These are phyloP conservation scores for Ochotona princeps DNA, from an alignment of 2,113 vertebrate genomes.

Conservation along the genomic window DNA sequence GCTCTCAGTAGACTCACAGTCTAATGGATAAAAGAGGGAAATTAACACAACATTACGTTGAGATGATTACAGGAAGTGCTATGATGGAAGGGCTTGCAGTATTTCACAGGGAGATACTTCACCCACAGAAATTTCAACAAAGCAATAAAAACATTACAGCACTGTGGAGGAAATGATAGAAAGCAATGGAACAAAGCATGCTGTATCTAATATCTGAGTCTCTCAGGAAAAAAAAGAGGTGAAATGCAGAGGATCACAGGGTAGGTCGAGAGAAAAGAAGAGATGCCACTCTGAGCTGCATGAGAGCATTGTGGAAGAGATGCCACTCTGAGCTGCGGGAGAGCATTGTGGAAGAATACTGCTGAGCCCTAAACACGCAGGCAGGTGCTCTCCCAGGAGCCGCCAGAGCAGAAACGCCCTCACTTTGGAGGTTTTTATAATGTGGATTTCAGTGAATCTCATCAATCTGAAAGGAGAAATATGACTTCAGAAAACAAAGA, in stretches of 20 bases:
- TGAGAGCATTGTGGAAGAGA: not conserved
- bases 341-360: not conserved
- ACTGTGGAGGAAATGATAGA: not conserved
- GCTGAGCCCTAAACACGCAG: not conserved
- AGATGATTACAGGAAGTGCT: conserved; percentile 37
- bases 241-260: not conserved
- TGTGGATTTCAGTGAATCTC: not conserved
- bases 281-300: not conserved
- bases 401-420: not conserved
- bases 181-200: not conserved
- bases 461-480: not conserved
- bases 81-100: not conserved
- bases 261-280: not conserved
- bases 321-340: not conserved
- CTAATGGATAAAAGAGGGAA: not conserved
- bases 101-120: not conserved
- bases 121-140: not conserved
- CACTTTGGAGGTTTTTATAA: not conserved
- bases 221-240: not conserved
- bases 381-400: not conserved
- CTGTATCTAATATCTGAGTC: conserved; percentile 28
- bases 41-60: conserved; percentile 9
- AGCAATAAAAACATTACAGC: not conserved
- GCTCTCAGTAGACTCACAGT: not conserved
- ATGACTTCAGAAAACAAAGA: too few species aligned